phyloP scores from a whole-genome alignment of 2,888 invertebrate genomes.

The Endotricha flammealis region DNA sequence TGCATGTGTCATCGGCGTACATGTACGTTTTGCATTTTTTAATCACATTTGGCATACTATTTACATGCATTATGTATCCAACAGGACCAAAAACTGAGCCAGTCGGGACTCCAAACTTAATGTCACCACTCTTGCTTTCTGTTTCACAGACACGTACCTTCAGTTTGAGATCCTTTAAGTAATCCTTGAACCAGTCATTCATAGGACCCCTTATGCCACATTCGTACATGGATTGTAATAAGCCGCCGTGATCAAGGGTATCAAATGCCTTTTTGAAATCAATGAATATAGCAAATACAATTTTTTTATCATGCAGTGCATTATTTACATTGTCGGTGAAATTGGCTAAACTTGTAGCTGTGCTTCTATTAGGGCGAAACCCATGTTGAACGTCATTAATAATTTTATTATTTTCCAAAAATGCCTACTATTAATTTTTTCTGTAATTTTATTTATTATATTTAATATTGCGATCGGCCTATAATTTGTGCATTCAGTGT shows the following conservation, averaged over 20 bases:
- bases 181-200: conserved; percentile 8
- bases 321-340: not conserved
- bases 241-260: conserved; percentile 5
- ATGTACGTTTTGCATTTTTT: too few relatives aligned
- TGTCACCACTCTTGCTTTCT: too few relatives aligned
- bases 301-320: not conserved
- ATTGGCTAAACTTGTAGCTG: too few relatives aligned
- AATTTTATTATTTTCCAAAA: conserved; percentile 12
- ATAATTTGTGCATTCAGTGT: conserved; percentile 11
- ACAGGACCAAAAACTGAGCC: too few relatives aligned
- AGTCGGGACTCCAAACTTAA: too few relatives aligned
- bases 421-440: conserved; percentile 12
- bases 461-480: conserved; percentile 14
- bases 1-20: too few relatives aligned
- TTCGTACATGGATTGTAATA: conserved; percentile 19
- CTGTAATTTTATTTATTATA: conserved; percentile 12
- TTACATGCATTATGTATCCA: too few relatives aligned
- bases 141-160: not conserved
- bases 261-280: too few relatives aligned
- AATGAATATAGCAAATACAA: conserved; percentile 12
- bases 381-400: conserved; percentile 5
- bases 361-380: conserved; percentile 2
- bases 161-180: not conserved
- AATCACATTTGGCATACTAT: too few relatives aligned
- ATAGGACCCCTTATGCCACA: conserved; percentile 18